Evolutionary conservation across 2,797 vertebrate species (phyloP).

Genomic region (Parauchenoglanis punctatus): DNA sequence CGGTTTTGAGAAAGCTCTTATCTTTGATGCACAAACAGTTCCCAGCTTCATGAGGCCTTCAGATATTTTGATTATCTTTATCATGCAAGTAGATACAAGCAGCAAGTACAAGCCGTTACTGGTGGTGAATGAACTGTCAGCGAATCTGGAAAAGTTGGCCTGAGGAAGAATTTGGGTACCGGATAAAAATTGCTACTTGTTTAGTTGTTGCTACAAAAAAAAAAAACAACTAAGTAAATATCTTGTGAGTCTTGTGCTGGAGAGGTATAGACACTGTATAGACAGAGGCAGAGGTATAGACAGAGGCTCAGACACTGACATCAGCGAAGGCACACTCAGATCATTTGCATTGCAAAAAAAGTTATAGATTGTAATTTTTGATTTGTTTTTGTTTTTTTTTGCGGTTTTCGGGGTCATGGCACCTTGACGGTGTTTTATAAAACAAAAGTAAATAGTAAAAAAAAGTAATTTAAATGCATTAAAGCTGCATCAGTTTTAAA

Average conservation of each 20-base stretch:
- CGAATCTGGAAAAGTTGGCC: too few relatives aligned
- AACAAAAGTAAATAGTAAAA: background rate
- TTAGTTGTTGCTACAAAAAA: too few relatives aligned
- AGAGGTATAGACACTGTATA: too few relatives aligned
- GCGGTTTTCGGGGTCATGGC: background rate
- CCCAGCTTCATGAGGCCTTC: background rate
- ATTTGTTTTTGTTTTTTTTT: background rate
- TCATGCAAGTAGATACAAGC: background rate
- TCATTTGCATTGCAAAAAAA: background rate
- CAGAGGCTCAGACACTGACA: background rate
- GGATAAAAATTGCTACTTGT: background rate
- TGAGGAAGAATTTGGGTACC: background rate
- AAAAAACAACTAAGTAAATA: background rate
- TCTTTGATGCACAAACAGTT: background rate
- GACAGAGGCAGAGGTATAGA: too few relatives aligned
- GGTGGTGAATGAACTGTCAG: background rate
- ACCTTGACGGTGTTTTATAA: background rate
- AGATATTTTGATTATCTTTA: background rate
- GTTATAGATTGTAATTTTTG: background rate
- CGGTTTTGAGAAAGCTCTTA: background rate
- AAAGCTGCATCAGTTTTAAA: background rate
- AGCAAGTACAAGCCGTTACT: background rate
- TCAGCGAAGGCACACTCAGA: background rate
- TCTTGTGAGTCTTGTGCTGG: background rate
- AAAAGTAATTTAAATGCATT: background rate